phyloP scores from a whole-genome alignment of 2,113 vertebrate species.

The Tonatia bakeri region DNA sequence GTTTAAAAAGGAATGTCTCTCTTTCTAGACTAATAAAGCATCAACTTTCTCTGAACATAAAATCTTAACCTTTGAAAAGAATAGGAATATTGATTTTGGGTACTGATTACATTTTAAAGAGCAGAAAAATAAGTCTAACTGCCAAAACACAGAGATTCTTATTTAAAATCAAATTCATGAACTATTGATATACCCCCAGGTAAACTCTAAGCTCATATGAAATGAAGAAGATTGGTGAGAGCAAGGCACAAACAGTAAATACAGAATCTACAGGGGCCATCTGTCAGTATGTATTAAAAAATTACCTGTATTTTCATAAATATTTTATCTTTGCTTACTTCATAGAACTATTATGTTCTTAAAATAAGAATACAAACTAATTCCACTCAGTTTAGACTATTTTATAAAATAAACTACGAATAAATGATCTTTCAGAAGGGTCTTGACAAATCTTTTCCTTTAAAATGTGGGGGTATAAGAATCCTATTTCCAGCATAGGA shows the following conservation, averaged over 20 bases:
- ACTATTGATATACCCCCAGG: conserved; percentile 50
- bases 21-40: not conserved
- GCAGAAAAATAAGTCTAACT: conserved; percentile 27
- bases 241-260: conserved; percentile 32
- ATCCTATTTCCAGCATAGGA: not conserved
- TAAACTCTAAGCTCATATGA: not conserved
- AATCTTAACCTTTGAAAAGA: conserved; percentile 5
- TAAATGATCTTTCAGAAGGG: conserved; percentile 31
- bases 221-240: not conserved
- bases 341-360: conserved; percentile 16
- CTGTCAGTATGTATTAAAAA: conserved; percentile 54
- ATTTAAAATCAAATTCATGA: conserved; percentile 48
- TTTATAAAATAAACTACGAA: conserved; percentile 19
- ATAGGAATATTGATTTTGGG: conserved; percentile 41
- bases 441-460: not conserved
- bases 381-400: conserved; percentile 4
- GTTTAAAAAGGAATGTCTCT: not conserved
- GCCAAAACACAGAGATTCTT: conserved; percentile 10
- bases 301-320: conserved; percentile 46
- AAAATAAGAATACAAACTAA: conserved; percentile 60
- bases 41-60: conserved; percentile 7
- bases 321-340: conserved; percentile 32
- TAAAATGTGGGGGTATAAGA: not conserved
- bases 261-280: conserved; percentile 30
- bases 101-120: conserved; percentile 31